Conservation (phyloP, 2,888 invertebrate genomes). For the Tiliacea citrago region DNA sequence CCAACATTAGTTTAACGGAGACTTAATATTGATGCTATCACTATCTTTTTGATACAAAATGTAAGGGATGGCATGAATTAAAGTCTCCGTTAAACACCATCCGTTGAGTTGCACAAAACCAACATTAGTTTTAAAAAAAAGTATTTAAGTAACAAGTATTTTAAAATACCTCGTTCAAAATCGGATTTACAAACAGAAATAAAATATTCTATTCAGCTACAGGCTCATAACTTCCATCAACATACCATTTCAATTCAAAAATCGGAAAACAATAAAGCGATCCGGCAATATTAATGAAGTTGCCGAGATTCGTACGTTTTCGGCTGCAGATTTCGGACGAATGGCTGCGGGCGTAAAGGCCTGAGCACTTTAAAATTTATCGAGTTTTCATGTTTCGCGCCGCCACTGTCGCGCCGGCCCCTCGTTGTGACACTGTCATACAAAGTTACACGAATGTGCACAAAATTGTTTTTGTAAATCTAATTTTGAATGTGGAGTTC, state of each 20-base stretch:
- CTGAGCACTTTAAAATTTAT: constrained; percentile 87
- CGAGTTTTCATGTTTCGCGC: constrained; percentile 84
- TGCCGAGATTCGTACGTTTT: constrained; percentile 64
- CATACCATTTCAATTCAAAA: constrained; percentile 54
- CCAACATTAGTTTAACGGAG: no score
- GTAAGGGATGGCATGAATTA: no score
- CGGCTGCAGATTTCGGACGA: constrained; percentile 72
- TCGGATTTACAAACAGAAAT: constrained; percentile 22
- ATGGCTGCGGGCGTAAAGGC: constrained; percentile 79
- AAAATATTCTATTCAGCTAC: constrained; percentile 31
- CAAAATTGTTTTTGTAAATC: constrained; percentile 55
- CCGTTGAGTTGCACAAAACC: no score
- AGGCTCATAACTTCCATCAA: constrained; percentile 22
- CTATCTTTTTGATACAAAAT: no score
- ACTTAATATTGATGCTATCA: no score
- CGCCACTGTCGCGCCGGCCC: constrained; percentile 44
- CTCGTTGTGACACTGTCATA: constrained; percentile 60
- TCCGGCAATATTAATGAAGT: constrained; percentile 67
- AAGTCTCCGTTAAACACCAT: no score
- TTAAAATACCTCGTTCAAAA: constrained; percentile 32
- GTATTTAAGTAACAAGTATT: no score
- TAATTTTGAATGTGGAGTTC: constrained; percentile 41
- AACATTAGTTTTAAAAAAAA: no score
- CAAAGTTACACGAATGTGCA: constrained; percentile 60
- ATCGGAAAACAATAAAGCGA: constrained; percentile 64